Conservation (phyloP, 2,888 invertebrate genomes). For the Drosophila paranaensis region DNA sequence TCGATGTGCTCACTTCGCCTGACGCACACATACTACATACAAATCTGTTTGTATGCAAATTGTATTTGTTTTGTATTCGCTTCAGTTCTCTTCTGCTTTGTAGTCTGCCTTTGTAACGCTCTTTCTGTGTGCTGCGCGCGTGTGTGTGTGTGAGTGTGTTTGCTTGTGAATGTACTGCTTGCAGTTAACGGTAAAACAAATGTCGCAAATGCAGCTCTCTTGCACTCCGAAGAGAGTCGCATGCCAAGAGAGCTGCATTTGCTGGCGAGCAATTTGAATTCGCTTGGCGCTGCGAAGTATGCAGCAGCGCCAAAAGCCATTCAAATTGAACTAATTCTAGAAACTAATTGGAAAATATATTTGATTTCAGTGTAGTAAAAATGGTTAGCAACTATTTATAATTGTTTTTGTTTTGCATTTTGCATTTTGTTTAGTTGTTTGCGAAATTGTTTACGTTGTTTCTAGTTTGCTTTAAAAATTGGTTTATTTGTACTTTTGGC, state of each 20-base stretch:
- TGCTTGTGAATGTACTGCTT: constrained; percentile 15
- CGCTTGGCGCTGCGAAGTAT: constrained; percentile 58
- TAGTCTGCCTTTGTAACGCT: constrained; percentile 34
- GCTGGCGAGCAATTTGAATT: constrained; percentile 57
- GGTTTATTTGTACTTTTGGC: constrained; percentile 84
- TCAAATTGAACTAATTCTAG: constrained; percentile 45
- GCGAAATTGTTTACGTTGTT: constrained; percentile 75
- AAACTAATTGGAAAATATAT: constrained; percentile 31
- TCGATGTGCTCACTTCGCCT: constrained; percentile 37
- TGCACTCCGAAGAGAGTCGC: constrained; percentile 13
- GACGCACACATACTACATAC: constrained; percentile 47
- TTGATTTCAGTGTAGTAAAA: constrained; percentile 53
- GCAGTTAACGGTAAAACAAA: constrained; percentile 40
- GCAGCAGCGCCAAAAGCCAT: constrained; percentile 61
- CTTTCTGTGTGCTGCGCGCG: constrained; percentile 7
- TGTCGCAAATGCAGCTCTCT: constrained; percentile 43
- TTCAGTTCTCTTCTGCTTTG: constrained; percentile 16
- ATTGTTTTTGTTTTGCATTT: constrained; percentile 21
- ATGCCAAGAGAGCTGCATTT: constrained; percentile 45
- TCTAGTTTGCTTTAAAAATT: constrained; percentile 78
- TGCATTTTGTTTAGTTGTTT: constrained; percentile 39
- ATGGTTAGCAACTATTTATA: constrained; percentile 67
- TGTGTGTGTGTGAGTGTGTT: constrained; percentile 16
- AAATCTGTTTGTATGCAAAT: constrained; percentile 35
- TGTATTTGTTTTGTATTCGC: constrained; percentile 22